Percentiles rank a stretch among this genome's conserved stretches.
Evolutionary conservation across 1,140 invertebrate genomes (phyloP).

Genomic region (Armadillidium nasatum): DNA sequence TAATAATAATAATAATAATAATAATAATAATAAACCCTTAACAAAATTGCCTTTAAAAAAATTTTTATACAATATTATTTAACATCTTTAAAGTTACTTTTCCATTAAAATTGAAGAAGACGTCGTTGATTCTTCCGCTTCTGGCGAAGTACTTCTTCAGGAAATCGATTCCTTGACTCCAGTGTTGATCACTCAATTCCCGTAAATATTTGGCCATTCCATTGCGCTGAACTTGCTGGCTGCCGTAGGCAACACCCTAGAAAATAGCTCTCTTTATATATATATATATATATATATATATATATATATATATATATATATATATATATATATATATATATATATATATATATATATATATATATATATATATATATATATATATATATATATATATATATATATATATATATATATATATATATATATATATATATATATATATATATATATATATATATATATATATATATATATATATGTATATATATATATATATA

Average conservation of each 20-base stretch:
- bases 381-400: no score
- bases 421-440: no score
- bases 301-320: no score
- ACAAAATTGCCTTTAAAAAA: not conserved
- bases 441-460: no score
- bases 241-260: slow-evolving; percentile 35
- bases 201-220: slow-evolving; percentile 37
- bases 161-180: slow-evolving; percentile 33
- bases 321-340: no score
- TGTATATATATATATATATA: no score
- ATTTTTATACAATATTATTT: not conserved
- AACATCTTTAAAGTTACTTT: not conserved
- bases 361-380: no score
- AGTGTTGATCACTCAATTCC: slow-evolving; percentile 32
- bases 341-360: no score
- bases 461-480: no score
- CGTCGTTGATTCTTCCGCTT: slow-evolving; percentile 20
- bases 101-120: slow-evolving; percentile 6
- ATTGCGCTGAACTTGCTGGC: slow-evolving; percentile 32
- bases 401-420: no score
- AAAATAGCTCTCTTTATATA: no score
- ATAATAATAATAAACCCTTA: not conserved
- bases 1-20: not conserved
- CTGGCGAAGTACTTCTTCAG: slow-evolving; percentile 34
- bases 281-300: no score